Conservation (phyloP, 2,113 vertebrate genomes). For the Cromileptes altivelis region DNA sequence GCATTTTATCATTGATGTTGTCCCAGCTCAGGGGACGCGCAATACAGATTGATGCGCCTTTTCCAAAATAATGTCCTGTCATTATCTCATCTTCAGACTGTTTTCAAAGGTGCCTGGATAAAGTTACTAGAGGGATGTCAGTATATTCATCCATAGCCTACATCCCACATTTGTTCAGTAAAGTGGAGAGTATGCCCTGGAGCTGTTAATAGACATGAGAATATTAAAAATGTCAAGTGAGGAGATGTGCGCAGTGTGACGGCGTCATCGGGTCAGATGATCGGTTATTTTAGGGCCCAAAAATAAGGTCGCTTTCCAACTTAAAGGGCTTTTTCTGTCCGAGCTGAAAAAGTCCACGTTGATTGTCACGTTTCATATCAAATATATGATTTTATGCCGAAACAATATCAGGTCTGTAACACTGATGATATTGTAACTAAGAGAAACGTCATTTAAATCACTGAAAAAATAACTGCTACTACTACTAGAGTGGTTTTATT, state of each 20-base stretch:
- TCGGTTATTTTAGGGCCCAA: conserved; percentile 78
- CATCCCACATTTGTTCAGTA: neutral
- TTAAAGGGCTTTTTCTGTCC: conserved; percentile 21
- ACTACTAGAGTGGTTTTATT: neutral
- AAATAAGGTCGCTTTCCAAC: conserved; percentile 75
- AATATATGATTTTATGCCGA: neutral
- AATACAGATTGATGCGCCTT: neutral
- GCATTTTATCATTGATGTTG: neutral
- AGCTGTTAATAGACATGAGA: conserved; percentile 31
- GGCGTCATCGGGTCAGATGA: conserved; percentile 73
- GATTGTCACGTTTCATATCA: neutral
- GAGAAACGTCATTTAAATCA: neutral
- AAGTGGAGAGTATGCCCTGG: neutral
- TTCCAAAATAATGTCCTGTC: neutral
- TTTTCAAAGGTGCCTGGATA: neutral
- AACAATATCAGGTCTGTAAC: neutral
- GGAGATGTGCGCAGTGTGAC: conserved; percentile 59
- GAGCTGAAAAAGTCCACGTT: neutral
- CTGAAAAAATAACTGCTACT: neutral
- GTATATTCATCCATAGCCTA: neutral
- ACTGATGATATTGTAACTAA: neutral
- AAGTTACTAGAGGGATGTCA: neutral
- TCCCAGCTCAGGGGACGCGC: neutral
- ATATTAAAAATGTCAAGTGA: conserved; percentile 44
- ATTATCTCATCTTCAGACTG: neutral